phyloP scores from a whole-genome alignment of 2,797 vertebrate species.

The Tragelaphus oryx region DNA sequence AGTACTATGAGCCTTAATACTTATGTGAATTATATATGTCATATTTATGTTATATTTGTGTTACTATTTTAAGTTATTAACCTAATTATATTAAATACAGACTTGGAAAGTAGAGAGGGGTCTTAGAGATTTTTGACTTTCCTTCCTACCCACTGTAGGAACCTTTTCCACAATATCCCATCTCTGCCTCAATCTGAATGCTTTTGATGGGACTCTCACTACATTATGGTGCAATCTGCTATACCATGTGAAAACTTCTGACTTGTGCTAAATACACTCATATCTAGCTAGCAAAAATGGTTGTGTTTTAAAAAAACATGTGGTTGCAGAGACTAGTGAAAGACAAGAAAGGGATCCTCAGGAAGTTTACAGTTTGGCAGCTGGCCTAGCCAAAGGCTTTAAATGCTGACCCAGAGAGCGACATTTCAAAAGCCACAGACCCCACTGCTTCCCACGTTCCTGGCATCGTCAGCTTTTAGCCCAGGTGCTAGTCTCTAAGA shows the following conservation, averaged over 20 bases:
- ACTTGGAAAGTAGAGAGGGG: neutral
- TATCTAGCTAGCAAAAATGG: neutral
- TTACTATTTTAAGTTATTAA: neutral
- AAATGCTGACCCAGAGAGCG: neutral
- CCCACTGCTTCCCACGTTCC: neutral
- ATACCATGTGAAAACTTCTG: neutral
- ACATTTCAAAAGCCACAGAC: neutral
- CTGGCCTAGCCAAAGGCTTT: neutral
- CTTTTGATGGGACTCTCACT: neutral
- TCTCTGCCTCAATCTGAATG: neutral
- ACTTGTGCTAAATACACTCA: neutral
- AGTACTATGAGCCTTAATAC: neutral
- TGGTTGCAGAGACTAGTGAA: neutral
- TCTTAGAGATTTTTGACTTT: neutral
- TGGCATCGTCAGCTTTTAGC: neutral
- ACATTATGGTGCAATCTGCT: neutral
- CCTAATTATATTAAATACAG: neutral
- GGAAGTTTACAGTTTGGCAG: neutral
- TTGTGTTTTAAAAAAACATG: neutral
- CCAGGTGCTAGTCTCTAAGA: neutral
- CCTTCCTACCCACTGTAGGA: neutral
- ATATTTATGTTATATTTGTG: neutral
- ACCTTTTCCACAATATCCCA: too few species aligned
- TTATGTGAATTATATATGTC: neutral
- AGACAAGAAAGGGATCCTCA: neutral